Evolutionary conservation across 2,888 invertebrate species (phyloP), one percentile per base, ranked within the genome.

Genomic region (Xanthorhoe designata): DNA sequence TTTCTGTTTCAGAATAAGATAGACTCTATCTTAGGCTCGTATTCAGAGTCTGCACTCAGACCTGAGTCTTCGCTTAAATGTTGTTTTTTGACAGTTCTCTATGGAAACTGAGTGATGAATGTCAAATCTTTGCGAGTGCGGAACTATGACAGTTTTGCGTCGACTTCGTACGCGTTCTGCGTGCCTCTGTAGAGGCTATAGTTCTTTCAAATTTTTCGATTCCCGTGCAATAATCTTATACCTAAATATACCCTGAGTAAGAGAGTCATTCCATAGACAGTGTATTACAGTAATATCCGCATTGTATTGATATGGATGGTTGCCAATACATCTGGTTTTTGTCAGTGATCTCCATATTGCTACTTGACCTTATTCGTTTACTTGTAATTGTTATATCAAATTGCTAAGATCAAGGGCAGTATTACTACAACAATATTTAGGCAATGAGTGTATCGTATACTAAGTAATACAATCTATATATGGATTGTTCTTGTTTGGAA

Each of bases 271-370:
- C 45, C 15, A 45, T 45, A 45, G 47, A 47, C 47, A 42, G n/a
- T 13, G 17, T 47, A 15, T n/a, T 45, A 15, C 15, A 15, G 15
- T 47, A 13, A 38, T 54, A 38, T 56, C 38, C 42, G 42, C 38
- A 56, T 56, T 52, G 45, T 17, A 45, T 61, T 53, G 51, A 52
- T 17, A 42, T 60, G 58, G 53, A 57, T 45, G 32, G 47, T 57
- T 63, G 57, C 57, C 55, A 61, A 55, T 47, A 6, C 24, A 61
- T 53, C 47, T 61, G 66, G 54, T 13, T 63, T 15, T 52, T 50
- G 18, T 65, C 38, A 53, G 49, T 54, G 10, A 53, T 35, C 47
- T 49, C 24, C 49, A 55, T 42, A 49, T 24, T 55, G 55, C 9
- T 35, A 19, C 29, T 55, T 61, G 49, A 38, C 38, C 54, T 19